Evolutionary conservation across 2,888 invertebrate species (phyloP).

Genomic region (Spisula solida): DNA sequence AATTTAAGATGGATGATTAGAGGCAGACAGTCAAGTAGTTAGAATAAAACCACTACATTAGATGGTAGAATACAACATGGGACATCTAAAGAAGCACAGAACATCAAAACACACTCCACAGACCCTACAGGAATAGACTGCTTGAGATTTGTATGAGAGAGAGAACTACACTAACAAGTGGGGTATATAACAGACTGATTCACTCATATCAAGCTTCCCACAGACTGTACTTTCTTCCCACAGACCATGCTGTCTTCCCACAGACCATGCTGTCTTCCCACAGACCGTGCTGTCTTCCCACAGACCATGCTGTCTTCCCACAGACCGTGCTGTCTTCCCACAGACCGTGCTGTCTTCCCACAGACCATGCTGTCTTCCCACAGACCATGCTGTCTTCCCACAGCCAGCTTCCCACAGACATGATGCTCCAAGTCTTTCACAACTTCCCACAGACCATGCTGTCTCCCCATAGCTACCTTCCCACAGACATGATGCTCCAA

Average conservation of each 20-base stretch:
- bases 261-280: not conserved
- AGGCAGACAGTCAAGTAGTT: slow-evolving; percentile 24
- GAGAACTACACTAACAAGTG: not conserved
- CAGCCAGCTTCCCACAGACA: no score
- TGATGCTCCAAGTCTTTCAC: no score
- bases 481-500: no score
- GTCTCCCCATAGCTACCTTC: no score
- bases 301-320: no score
- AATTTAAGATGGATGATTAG: not conserved
- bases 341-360: no score
- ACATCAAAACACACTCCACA: slow-evolving; percentile 6
- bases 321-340: no score
- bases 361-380: no score
- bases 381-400: no score
- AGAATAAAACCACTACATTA: slow-evolving; percentile 22
- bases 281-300: no score
- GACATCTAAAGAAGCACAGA: not conserved
- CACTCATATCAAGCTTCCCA: slow-evolving; percentile 1
- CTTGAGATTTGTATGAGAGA: slow-evolving; percentile 11
- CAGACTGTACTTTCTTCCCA: not conserved
- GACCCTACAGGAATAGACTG: slow-evolving; percentile 25
- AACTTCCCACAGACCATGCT: not conserved
- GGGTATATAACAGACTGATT: not conserved
- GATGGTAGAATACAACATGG: not conserved
- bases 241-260: not conserved